Evolutionary conservation across 2,797 vertebrate genomes (phyloP).

Genomic region (Gambelia wislizenii): DNA sequence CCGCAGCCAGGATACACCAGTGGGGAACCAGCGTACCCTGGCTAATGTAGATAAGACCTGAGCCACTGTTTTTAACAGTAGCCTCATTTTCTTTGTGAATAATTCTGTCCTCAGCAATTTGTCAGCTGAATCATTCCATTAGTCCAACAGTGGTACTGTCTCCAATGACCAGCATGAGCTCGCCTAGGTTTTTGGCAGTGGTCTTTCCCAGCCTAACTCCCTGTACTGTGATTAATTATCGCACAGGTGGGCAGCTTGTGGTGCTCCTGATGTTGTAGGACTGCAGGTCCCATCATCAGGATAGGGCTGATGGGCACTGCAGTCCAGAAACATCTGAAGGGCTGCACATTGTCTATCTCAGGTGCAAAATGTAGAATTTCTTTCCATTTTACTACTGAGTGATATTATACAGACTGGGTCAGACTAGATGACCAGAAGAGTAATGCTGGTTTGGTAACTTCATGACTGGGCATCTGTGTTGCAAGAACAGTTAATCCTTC

Average conservation of each 20-base stretch:
- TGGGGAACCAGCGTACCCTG: too few species aligned
- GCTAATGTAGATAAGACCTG: too few species aligned
- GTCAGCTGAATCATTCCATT: neutral
- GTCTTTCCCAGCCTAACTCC: neutral
- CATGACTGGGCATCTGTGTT: neutral
- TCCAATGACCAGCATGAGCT: neutral
- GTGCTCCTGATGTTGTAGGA: neutral
- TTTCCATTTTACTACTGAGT: neutral
- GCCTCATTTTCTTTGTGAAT: neutral
- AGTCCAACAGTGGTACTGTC: neutral
- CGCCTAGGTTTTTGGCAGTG: neutral
- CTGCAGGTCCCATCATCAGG: neutral
- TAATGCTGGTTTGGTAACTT: neutral
- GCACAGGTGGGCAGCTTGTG: neutral
- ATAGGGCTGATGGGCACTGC: neutral
- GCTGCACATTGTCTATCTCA: too few species aligned
- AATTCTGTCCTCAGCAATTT: neutral
- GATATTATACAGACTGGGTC: neutral
- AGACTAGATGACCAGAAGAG: neutral
- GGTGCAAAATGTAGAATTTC: neutral
- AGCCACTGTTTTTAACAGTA: neutral
- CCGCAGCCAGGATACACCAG: too few species aligned
- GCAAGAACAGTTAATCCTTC: conserved; percentile 28
- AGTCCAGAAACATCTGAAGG: too few species aligned
- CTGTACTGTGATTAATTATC: neutral